Percentiles rank a stretch among this genome's conserved stretches.
Evolutionary conservation across 2,113 vertebrate species (phyloP).

Genomic region (Trichechus manatus): DNA sequence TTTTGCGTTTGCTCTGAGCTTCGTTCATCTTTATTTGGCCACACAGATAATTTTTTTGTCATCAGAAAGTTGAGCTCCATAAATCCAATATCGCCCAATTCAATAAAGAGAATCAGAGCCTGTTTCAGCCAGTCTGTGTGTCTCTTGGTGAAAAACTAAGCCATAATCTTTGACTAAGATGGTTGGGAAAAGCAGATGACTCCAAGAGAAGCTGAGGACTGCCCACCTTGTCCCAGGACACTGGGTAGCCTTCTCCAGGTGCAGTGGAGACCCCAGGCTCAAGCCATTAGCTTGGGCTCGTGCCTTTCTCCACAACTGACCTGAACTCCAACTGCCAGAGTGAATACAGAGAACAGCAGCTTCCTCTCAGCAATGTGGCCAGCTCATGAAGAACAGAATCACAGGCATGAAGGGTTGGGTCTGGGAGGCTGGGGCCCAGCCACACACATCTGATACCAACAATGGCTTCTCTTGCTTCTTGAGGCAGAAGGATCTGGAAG

Average conservation of each 20-base stretch:
- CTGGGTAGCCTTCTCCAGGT: fast-evolving
- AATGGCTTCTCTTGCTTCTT: fast-evolving
- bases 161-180: neutral
- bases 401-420: fast-evolving
- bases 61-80: constrained; percentile 78
- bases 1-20: constrained; percentile 32
- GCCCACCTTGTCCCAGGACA: fast-evolving
- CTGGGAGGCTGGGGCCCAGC: neutral
- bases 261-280: too few relatives aligned
- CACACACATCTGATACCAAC: neutral
- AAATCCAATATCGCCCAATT: constrained; percentile 78
- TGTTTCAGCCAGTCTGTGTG: neutral
- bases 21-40: constrained; percentile 71
- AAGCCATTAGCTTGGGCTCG: neutral
- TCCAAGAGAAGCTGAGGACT: fast-evolving
- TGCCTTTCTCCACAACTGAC: fast-evolving
- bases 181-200: fast-evolving
- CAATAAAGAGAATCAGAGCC: constrained; percentile 53
- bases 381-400: fast-evolving
- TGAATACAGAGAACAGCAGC: fast-evolving
- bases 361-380: fast-evolving
- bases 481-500: neutral
- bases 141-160: neutral
- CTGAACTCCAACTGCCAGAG: fast-evolving
- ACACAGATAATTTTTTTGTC: constrained; percentile 82